Evolutionary conservation across 1,140 invertebrate genomes (phyloP).

Genomic region (Drosophila azteca): DNA sequence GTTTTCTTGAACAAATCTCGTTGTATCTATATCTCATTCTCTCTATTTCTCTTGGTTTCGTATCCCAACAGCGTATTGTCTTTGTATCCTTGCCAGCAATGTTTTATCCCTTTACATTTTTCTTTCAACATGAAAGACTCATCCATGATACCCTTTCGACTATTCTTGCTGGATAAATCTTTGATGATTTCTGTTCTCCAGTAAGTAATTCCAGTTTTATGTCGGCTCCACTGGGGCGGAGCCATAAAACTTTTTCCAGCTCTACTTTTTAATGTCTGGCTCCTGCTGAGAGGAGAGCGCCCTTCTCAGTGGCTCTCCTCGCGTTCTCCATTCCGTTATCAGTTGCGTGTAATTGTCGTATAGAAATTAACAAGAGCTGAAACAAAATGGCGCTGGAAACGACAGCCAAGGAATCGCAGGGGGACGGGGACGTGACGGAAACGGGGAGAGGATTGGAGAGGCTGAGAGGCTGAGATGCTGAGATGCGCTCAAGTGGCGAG

Average conservation of each 20-base stretch:
- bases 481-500: constrained; percentile 74
- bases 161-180: constrained; percentile 27
- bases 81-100: background rate
- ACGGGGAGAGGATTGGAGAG: background rate
- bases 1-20: too few relatives aligned
- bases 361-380: constrained; percentile 66
- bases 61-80: too few relatives aligned
- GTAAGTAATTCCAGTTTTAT: constrained; percentile 56
- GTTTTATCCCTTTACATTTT: too few relatives aligned
- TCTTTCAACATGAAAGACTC: constrained; percentile 5
- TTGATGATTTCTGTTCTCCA: constrained; percentile 16
- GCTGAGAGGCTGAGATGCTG: constrained; percentile 14
- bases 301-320: constrained; percentile 6
- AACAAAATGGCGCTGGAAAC: constrained; percentile 69
- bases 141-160: background rate
- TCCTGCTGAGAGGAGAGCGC: constrained; percentile 25
- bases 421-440: background rate
- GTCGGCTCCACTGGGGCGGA: constrained; percentile 62
- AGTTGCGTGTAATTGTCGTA: constrained; percentile 76
- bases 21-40: too few relatives aligned
- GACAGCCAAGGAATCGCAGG: constrained; percentile 13
- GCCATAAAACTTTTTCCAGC: constrained; percentile 57
- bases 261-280: constrained; percentile 67
- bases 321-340: constrained; percentile 47
- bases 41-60: too few relatives aligned